phyloP scores from a whole-genome alignment of 2,113 vertebrate genomes.

The Tetrax tetrax region DNA sequence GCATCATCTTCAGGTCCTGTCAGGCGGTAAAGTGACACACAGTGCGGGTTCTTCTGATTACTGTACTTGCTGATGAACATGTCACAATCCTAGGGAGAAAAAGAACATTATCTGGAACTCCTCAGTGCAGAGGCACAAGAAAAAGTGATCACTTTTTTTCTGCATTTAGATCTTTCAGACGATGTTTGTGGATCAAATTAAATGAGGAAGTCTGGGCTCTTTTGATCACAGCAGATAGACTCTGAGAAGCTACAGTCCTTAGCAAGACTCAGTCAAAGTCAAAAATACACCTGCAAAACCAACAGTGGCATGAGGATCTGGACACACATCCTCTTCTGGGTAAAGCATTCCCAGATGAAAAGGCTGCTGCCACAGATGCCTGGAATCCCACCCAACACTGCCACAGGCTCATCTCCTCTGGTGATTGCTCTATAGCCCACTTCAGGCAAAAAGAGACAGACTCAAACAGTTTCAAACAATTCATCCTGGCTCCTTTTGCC shows the following conservation, averaged over 20 bases:
- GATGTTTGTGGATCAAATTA: not conserved
- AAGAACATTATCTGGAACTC: not conserved
- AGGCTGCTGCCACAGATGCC: not conserved
- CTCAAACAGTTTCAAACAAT: not conserved
- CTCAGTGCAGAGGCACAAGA: not conserved
- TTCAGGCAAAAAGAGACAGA: not conserved
- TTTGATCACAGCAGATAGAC: not conserved
- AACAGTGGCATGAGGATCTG: not conserved
- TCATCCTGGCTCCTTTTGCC: not conserved
- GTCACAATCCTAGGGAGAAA: constrained; percentile 77
- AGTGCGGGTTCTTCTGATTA: constrained; percentile 82
- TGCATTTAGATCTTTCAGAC: not conserved
- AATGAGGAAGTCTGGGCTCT: not conserved
- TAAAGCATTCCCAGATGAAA: not conserved
- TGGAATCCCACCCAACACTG: not conserved
- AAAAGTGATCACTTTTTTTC: not conserved
- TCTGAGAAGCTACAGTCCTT: not conserved
- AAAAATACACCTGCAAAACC: not conserved
- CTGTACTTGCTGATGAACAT: constrained; percentile 86
- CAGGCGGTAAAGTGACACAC: constrained; percentile 81
- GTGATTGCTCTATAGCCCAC: not conserved
- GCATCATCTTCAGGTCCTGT: constrained; percentile 73
- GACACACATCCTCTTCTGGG: not conserved
- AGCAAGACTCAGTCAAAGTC: not conserved
- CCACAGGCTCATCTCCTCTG: not conserved